Percentiles rank a stretch among this genome's conserved stretches.
phyloP scores from a whole-genome alignment of 2,113 vertebrate species.

The Neofelis nebulosa region DNA sequence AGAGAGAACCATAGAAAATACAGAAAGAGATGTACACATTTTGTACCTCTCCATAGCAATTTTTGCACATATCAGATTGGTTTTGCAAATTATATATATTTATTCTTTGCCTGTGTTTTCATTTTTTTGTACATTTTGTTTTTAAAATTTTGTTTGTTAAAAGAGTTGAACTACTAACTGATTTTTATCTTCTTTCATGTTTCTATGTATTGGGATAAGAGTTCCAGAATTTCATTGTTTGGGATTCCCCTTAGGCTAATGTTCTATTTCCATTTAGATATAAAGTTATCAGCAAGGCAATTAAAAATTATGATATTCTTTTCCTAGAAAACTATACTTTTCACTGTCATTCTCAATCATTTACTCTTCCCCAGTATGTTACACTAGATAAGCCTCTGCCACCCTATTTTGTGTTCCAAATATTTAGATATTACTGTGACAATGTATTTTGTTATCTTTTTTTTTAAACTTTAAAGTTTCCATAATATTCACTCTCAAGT shows the following conservation, averaged over 20 bases:
- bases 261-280: neutral
- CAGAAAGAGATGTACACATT: neutral
- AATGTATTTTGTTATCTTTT: neutral
- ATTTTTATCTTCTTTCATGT: constrained; percentile 2
- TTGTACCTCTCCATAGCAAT: neutral
- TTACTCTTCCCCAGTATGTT: neutral
- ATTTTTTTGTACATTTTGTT: neutral
- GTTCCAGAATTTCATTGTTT: constrained; percentile 16
- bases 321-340: neutral
- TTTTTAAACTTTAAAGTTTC: neutral
- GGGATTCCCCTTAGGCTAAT: neutral
- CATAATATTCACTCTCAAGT: neutral
- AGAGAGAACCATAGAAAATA: neutral
- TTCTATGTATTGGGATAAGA: neutral
- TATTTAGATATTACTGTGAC: neutral
- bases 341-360: neutral
- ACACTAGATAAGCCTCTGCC: neutral
- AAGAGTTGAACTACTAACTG: neutral
- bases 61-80: neutral
- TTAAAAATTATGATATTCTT: neutral
- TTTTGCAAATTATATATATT: neutral
- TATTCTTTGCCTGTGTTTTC: neutral
- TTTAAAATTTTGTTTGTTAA: neutral
- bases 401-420: neutral
- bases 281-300: neutral